Conservation (phyloP, 2,113 vertebrate genomes). For the Rhabdornis inornatus region DNA sequence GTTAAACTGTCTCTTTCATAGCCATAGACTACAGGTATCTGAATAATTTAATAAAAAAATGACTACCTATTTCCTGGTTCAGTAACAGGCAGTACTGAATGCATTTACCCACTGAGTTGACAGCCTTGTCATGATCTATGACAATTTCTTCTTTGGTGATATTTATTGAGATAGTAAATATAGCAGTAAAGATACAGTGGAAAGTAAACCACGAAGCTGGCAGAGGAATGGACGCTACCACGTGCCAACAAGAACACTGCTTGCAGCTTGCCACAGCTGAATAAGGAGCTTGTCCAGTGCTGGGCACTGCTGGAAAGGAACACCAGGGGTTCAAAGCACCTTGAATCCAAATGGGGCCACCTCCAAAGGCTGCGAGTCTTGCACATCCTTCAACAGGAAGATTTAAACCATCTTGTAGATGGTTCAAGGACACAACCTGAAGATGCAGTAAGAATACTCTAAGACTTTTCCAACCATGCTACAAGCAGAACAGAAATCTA, state of each 20-base stretch:
- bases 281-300: neutral
- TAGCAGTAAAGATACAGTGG: neutral
- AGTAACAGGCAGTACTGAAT: neutral
- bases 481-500: neutral
- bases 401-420: neutral
- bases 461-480: neutral
- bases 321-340: neutral
- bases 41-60: neutral
- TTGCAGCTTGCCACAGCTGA: neutral
- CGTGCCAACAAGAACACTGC: neutral
- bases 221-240: neutral
- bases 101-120: neutral
- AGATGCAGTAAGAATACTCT: neutral
- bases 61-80: neutral
- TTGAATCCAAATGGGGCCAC: neutral
- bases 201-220: neutral
- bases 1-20: neutral
- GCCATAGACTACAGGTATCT: neutral
- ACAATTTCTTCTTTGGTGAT: neutral
- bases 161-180: neutral
- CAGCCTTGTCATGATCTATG: neutral
- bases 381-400: neutral
- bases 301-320: neutral
- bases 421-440: neutral
- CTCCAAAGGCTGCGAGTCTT: neutral